A percentile compares a stretch with the other conserved stretches of the same genome.
Evolutionary conservation across 2,888 invertebrate genomes (phyloP).

Genomic region (Tetanocera ferruginea): DNA sequence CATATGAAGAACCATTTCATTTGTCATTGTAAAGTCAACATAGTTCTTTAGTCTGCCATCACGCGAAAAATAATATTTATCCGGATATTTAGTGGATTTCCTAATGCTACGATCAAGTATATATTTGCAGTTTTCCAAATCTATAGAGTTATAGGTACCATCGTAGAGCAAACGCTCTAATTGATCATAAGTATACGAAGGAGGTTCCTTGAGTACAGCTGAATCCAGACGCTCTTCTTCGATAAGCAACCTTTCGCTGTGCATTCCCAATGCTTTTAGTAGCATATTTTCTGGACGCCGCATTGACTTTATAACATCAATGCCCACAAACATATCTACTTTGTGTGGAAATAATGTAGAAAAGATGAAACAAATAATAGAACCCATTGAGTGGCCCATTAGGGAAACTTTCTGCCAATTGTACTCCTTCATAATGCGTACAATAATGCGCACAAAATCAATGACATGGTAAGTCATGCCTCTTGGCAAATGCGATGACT

Average conservation of each 20-base stretch:
- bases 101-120: constrained; percentile 72
- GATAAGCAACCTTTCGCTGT: constrained; percentile 68
- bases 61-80: constrained; percentile 70
- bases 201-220: constrained; percentile 69
- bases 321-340: constrained; percentile 59
- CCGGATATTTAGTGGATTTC: constrained; percentile 71
- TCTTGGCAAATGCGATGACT: constrained; percentile 75
- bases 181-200: constrained; percentile 74
- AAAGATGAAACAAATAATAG: constrained; percentile 73
- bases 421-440: constrained; percentile 74
- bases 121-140: constrained; percentile 71
- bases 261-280: constrained; percentile 52
- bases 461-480: constrained; percentile 70
- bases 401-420: constrained; percentile 78
- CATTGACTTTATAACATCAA: constrained; percentile 55
- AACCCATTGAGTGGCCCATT: constrained; percentile 78
- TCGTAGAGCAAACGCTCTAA: constrained; percentile 72
- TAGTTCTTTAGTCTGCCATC: constrained; percentile 49
- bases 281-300: neutral
- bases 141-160: constrained; percentile 73
- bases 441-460: constrained; percentile 70
- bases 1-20: constrained; percentile 71
- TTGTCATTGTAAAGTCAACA: constrained; percentile 29
- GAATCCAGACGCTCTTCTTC: constrained; percentile 61
- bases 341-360: constrained; percentile 71